Evolutionary conservation across 2,113 vertebrate genomes (phyloP).

Genomic region (Platysternon megacephalum): DNA sequence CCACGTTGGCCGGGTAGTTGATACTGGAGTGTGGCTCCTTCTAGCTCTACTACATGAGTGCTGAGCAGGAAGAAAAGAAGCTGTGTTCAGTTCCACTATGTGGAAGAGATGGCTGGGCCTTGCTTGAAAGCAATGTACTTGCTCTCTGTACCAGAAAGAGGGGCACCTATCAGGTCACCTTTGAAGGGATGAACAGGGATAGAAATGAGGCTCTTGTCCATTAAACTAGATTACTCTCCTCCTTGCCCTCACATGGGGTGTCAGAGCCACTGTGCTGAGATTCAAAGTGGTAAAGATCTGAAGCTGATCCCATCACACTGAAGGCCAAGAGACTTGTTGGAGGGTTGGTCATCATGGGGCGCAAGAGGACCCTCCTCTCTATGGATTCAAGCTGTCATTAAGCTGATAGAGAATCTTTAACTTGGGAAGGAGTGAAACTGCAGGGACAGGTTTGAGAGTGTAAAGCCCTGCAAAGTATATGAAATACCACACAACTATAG

Average conservation of each 20-base stretch:
- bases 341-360: neutral
- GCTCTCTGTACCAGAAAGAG: neutral
- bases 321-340: neutral
- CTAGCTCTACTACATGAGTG: neutral
- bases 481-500: conserved; percentile 43
- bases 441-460: neutral
- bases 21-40: neutral
- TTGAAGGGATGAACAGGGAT: neutral
- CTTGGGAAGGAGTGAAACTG: neutral
- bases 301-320: neutral
- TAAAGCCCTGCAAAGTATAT: conserved; percentile 19
- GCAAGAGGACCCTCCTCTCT: neutral
- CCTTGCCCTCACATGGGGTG: neutral
- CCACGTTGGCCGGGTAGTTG: neutral
- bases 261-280: neutral
- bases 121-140: neutral
- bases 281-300: neutral
- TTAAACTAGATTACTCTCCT: neutral
- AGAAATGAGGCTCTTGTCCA: neutral
- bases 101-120: neutral
- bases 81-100: neutral
- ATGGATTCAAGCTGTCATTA: neutral
- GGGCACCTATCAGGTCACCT: neutral
- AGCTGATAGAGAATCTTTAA: neutral
- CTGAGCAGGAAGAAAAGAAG: neutral